phyloP scores from a whole-genome alignment of 2,113 vertebrate species.

The Myotis lucifugus region DNA sequence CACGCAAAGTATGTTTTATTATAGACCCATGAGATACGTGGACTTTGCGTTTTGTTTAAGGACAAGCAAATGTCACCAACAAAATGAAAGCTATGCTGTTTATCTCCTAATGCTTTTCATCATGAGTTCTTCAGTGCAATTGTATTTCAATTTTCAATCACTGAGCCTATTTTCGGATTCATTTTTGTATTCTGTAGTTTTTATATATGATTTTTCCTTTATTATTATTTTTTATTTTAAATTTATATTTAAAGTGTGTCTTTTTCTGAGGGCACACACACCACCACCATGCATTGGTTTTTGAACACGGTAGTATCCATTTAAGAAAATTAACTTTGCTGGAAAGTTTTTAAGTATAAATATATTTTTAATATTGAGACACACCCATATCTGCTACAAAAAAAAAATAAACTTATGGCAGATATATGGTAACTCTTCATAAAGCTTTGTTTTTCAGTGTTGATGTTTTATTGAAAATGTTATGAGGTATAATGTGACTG shows the following conservation, averaged over 20 bases:
- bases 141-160: background rate
- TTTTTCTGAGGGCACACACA: background rate
- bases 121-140: background rate
- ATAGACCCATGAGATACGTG: background rate
- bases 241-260: background rate
- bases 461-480: background rate
- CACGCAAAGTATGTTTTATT: background rate
- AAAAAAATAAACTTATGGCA: background rate
- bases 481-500: background rate
- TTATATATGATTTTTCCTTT: background rate
- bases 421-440: background rate
- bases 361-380: conserved; percentile 33
- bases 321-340: conserved; percentile 43
- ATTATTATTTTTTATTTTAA: conserved; percentile 2
- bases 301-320: background rate
- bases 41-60: conserved; percentile 19
- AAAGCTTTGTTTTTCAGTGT: background rate
- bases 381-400: background rate
- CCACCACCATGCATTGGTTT: background rate
- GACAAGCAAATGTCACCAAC: background rate
- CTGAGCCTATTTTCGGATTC: background rate
- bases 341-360: background rate
- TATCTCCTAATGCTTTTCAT: background rate
- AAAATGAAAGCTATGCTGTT: background rate
- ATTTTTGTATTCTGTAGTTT: background rate